Conservation (phyloP, 2,888 invertebrate genomes). For the Lithophane leautieri region DNA sequence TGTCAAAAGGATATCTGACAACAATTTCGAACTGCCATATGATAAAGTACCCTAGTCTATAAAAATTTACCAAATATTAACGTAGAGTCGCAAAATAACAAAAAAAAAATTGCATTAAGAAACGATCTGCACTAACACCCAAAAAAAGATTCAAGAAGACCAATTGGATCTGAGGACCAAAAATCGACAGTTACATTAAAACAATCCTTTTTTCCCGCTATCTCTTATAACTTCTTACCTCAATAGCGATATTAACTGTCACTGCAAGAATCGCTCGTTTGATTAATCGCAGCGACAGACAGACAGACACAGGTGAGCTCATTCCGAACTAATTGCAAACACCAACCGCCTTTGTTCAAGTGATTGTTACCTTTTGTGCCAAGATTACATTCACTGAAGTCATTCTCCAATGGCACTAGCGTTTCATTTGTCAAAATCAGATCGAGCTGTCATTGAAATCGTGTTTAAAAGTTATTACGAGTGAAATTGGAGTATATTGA, state of each 20-base stretch:
- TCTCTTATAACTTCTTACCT: constrained; percentile 20
- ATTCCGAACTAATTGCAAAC: constrained; percentile 67
- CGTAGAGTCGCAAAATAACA: too few relatives aligned
- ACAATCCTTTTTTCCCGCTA: constrained; percentile 11
- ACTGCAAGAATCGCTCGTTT: constrained; percentile 59
- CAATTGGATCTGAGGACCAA: too few relatives aligned
- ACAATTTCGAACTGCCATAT: too few relatives aligned
- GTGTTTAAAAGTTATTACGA: constrained; percentile 42
- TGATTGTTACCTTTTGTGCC: constrained; percentile 73
- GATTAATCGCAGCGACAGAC: constrained; percentile 63
- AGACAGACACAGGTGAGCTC: constrained; percentile 66
- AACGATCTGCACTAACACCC: too few relatives aligned
- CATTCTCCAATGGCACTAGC: constrained; percentile 50
- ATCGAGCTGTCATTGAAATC: constrained; percentile 55
- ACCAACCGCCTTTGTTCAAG: constrained; percentile 68
- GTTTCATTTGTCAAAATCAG: constrained; percentile 71
- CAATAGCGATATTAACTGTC: constrained; percentile 61
- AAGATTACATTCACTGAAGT: constrained; percentile 63
- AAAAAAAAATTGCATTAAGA: too few relatives aligned
- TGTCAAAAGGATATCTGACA: too few relatives aligned
- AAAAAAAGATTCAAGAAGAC: too few relatives aligned
- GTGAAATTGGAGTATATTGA: constrained; percentile 53
- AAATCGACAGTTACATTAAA: too few relatives aligned
- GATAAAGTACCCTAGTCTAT: too few relatives aligned
- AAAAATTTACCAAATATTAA: too few relatives aligned